Percentiles rank a stretch among this genome's conserved stretches.
These are phyloP conservation scores for Cloeon dipterum DNA, from an alignment of 2,888 invertebrate genomes.

Conservation along the genomic window DNA sequence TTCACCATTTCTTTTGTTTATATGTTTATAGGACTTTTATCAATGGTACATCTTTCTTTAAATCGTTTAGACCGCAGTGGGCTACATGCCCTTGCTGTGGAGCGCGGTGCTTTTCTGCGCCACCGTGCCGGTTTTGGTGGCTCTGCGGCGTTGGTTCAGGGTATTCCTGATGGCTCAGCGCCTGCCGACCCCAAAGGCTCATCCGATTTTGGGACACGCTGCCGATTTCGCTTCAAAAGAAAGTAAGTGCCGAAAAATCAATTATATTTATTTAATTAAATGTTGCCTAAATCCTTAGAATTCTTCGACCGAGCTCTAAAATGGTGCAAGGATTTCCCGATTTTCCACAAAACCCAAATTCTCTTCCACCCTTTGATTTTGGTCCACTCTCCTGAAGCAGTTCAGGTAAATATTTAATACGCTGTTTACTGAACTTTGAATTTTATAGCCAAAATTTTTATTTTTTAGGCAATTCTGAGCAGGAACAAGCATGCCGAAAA, in stretches of 20 bases:
- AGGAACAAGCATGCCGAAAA: conserved; percentile 11
- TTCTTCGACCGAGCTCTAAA: conserved; percentile 7
- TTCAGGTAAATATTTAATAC: conserved; percentile 9
- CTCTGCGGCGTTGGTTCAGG: conserved; percentile 2
- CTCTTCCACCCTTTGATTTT: conserved; percentile 9
- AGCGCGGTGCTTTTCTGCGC: conserved; percentile 3
- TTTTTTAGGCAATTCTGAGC: conserved; percentile 9
- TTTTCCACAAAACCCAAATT: conserved; percentile 8
- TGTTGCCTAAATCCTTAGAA: conserved; percentile 6
- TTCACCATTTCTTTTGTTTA: too few species aligned
- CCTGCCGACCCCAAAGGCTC: conserved; percentile 8
- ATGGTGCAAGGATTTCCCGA: conserved; percentile 8
- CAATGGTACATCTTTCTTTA: too few species aligned
- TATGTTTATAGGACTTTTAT: too few species aligned
- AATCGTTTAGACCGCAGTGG: not conserved
- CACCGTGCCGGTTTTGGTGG: conserved; percentile 1
- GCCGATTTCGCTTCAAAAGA: conserved; percentile 8
- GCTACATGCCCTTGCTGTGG: not conserved
- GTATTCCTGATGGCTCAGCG: conserved; percentile 3
- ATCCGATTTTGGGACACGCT: conserved; percentile 8
- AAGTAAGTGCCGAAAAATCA: conserved; percentile 7
- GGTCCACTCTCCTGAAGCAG: conserved; percentile 9
- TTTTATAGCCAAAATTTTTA: too few species aligned
- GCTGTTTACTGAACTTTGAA: too few species aligned
- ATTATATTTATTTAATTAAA: not conserved